Base-by-base conservation (phyloP, 37 sponge, comb jelly and placozoan species). In the Oscarella lobularis region DNA sequence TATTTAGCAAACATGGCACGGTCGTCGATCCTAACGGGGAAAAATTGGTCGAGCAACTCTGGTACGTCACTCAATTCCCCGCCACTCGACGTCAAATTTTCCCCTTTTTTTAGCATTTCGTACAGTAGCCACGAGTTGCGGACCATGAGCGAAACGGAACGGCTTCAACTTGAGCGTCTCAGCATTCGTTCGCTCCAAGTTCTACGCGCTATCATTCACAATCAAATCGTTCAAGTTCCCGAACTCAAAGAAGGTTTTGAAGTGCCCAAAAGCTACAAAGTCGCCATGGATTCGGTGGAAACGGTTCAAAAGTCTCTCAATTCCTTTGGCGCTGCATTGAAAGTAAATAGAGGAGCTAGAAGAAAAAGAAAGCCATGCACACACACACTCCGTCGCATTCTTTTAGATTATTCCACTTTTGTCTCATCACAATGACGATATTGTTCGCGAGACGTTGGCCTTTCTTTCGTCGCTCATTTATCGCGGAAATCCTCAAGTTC, bases 381-480 rank as follows among this genome's bases (percentile, higher is more conserved):
- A n/a, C n/a, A n/a, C n/a, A n/a, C n/a, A n/a, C n/a, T n/a, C n/a
- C n/a, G n/a, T n/a, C n/a, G n/a, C n/a, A n/a, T n/a, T 32, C 3
- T 38, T 76, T 38, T 55, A 87, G 88, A 60, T 89, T 1, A 54
- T 85, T 40, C 83, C 85, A 20, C 31, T 89, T 77, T 73, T 89
- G 34, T 74, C 80, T 31, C 85, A 89, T 39, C 74, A 69, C 0
- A 85, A 85, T 76, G 83, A 85, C 20, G 40, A 0, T 0, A 82
- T 89, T 38, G 76, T 72, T 1, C 38, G 72, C 30, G 85, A 89
- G 66, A 82, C 81, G 20, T 35, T 89, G 67, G 83, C 90, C 3
- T 85, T 89, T 31, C 55, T 89, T 72, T 67, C 81, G 36, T 75
- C 73, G 3, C 39, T 89, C n/a, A 40, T 89, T 33, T 82, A 73